These are phyloP conservation scores for Tadarida brasiliensis DNA, from an alignment of 2,797 vertebrate genomes.

Conservation along the genomic window DNA sequence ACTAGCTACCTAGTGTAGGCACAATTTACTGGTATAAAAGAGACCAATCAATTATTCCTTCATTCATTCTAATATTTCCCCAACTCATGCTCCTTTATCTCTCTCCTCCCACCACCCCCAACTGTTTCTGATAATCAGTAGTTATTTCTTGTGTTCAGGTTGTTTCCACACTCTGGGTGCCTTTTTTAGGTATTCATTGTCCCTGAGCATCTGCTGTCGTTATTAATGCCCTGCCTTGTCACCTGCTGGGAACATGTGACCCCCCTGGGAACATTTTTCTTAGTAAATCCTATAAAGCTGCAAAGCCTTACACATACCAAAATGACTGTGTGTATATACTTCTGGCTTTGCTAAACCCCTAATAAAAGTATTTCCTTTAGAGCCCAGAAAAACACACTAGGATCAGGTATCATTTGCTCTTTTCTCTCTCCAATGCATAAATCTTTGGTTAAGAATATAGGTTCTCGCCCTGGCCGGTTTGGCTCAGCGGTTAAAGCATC, in stretches of 20 bases:
- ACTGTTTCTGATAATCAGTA: conserved; percentile 43
- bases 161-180: not conserved
- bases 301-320: not conserved
- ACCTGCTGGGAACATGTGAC: not conserved
- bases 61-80: conserved; percentile 53
- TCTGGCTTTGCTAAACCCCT: not conserved
- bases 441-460: not conserved
- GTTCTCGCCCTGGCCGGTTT: too few relatives aligned
- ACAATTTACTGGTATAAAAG: not conserved
- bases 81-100: not conserved
- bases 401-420: conserved; percentile 4
- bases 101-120: too few relatives aligned
- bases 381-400: not conserved
- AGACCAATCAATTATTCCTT: not conserved
- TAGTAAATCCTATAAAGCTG: conserved; percentile 21
- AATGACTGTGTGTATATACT: not conserved
- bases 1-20: conserved; percentile 11
- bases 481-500: too few relatives aligned
- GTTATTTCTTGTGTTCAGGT: not conserved
- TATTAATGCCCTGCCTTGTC: not conserved
- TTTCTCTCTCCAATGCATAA: not conserved
- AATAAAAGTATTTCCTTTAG: conserved; percentile 33
- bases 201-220: conserved; percentile 4
- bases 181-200: conserved; percentile 17
- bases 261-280: not conserved